Base-by-base conservation (phyloP, 1,140 invertebrate genomes). In the Ostrea denselamellosa region DNA sequence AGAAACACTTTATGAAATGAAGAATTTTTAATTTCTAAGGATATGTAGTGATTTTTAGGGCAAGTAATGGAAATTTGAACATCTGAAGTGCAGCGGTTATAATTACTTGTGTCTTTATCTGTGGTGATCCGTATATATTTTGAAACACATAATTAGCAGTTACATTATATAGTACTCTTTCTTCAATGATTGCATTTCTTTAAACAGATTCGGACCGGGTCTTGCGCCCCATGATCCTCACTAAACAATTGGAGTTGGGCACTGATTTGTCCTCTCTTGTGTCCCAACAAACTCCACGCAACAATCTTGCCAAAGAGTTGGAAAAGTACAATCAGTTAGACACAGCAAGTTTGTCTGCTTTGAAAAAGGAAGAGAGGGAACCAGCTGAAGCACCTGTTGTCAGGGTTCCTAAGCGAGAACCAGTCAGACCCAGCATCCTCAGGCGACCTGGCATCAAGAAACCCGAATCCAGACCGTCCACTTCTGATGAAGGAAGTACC, bases 391-490 rank as follows among this genome's bases (percentile, higher is more conserved):
- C 53, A 34, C 25, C 83, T 34, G 56, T 52, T 8, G n/a, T 81
- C 34, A 56, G 22, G 22, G 58, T 53, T 17, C 25, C 14, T 8
- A 56, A 71, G 28, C 54, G 68, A 87, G 65, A 54, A 82, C 77
- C 51, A 58, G 25, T 82, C 25, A 87, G 93, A 56, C 94, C 94
- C 53, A 94, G 94, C 86, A 94, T 94, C 62, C 86, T 94, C 58
- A 91, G 93, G 71, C 92, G 92, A 85, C 89, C 92, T 25, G 91
- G 91, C 62, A 89, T 89, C 53, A 94, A 89, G 94, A 97, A 97
- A 94, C 97, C 97, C 87, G 97, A 97, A 96, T 97, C 89, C 34
- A 85, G 86, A 77, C 25, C 81, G 22, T 83, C 85, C 12, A 86
- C 83, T 81, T 44, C 51, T 53, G 85, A 68, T 71, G 84, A 53